Evolutionary conservation across 1,140 invertebrate genomes (phyloP).

Genomic region (Lerema accius): DNA sequence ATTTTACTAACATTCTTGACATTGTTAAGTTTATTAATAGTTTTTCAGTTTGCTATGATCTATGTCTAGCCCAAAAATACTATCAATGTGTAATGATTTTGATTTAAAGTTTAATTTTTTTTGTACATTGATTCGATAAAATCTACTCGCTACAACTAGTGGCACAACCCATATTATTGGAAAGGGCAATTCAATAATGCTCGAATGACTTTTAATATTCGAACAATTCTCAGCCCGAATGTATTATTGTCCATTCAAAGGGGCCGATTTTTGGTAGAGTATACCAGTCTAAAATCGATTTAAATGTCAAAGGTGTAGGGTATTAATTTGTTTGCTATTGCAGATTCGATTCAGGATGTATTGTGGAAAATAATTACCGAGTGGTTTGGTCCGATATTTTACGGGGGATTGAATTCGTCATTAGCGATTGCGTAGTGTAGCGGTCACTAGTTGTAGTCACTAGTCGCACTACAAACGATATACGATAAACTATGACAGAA

Average conservation of each 20-base stretch:
- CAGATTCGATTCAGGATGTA: constrained; percentile 10
- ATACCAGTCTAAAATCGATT: constrained; percentile 14
- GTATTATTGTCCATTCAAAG: constrained; percentile 28
- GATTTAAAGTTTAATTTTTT: too few relatives aligned
- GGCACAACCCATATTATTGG: constrained; percentile 54
- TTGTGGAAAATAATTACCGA: constrained; percentile 25
- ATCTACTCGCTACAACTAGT: constrained; percentile 42
- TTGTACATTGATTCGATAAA: too few relatives aligned
- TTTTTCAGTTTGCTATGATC: too few relatives aligned
- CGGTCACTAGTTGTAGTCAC: too few relatives aligned
- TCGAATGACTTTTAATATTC: constrained; percentile 76
- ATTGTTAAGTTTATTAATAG: too few relatives aligned
- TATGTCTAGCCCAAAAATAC: too few relatives aligned
- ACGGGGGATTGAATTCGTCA: constrained; percentile 20
- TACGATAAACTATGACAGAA: too few relatives aligned
- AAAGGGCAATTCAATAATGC: constrained; percentile 74
- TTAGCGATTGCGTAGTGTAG: constrained; percentile 17
- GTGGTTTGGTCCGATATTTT: constrained; percentile 5
- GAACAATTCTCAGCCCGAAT: constrained; percentile 50
- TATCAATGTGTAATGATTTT: too few relatives aligned
- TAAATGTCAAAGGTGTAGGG: constrained; percentile 2
- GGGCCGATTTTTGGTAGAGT: constrained; percentile 16
- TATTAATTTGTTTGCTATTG: constrained; percentile 4
- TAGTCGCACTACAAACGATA: too few relatives aligned
- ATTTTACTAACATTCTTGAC: too few relatives aligned